A percentile compares a stretch with the other conserved stretches of the same genome.
These are phyloP conservation scores for Mechanitis messenoides DNA, from an alignment of 2,888 invertebrate species.

Conservation along the genomic window DNA sequence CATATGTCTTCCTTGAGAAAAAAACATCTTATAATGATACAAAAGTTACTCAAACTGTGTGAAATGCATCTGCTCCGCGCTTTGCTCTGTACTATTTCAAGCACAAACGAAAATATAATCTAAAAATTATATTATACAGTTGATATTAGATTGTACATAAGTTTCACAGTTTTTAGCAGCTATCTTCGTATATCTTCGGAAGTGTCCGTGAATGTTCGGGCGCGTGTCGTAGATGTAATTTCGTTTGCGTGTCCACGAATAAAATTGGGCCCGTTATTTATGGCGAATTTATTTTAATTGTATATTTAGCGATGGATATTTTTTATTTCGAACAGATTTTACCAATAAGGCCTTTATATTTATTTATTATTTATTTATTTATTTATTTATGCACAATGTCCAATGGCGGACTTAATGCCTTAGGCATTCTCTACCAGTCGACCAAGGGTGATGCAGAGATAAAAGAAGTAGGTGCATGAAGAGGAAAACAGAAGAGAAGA, in stretches of 20 bases:
- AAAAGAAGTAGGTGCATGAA: too few relatives aligned
- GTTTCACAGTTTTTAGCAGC: constrained; percentile 37
- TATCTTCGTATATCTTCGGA: constrained; percentile 51
- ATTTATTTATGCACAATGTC: too few relatives aligned
- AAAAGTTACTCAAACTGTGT: constrained; percentile 64
- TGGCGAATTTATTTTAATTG: constrained; percentile 26
- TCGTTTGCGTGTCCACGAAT: constrained; percentile 9
- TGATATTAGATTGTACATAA: constrained; percentile 25
- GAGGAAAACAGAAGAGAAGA: too few relatives aligned
- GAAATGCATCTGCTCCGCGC: constrained; percentile 65
- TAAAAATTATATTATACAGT: constrained; percentile 4
- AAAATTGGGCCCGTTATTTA: constrained; percentile 21
- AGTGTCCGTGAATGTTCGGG: constrained; percentile 47
- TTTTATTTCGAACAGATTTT: constrained; percentile 9
- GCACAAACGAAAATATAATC: constrained; percentile 31
- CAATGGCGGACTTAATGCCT: too few relatives aligned
- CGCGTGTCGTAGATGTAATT: constrained; percentile 44
- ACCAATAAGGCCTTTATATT: not conserved
- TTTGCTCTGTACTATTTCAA: constrained; percentile 18
- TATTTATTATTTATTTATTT: not conserved
- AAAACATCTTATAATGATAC: constrained; percentile 64
- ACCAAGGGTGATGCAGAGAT: too few relatives aligned
- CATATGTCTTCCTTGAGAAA: constrained; percentile 66
- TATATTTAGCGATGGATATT: constrained; percentile 15
- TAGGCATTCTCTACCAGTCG: too few relatives aligned